Conservation (phyloP, 2,888 invertebrate genomes). For the Magallana nippona region DNA sequence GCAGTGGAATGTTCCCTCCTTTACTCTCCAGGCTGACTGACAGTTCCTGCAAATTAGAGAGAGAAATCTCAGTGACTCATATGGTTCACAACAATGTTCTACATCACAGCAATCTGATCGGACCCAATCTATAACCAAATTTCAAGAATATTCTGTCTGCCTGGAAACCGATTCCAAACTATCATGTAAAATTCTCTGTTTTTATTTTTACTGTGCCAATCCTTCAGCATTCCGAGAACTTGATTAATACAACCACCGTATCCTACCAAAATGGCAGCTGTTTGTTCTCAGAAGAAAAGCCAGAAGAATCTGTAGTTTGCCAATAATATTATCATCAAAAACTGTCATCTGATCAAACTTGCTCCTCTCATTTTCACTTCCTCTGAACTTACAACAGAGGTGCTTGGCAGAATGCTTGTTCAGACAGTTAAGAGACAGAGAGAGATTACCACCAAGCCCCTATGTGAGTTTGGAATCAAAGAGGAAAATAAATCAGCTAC, state of each 20-base stretch:
- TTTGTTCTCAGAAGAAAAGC: constrained; percentile 13
- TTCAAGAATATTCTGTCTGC: neutral
- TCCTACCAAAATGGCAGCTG: constrained; percentile 29
- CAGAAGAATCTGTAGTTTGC: constrained; percentile 18
- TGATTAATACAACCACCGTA: neutral
- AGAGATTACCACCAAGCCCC: neutral
- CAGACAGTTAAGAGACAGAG: neutral
- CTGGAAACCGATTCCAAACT: neutral
- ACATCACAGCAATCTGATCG: too few relatives aligned
- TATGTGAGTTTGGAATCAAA: constrained; percentile 10
- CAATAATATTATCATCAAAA: constrained; percentile 29
- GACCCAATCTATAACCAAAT: neutral
- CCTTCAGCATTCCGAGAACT: neutral
- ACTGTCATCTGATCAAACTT: constrained; percentile 32
- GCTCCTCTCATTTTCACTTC: constrained; percentile 6
- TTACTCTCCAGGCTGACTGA: constrained; percentile 68
- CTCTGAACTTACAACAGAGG: constrained; percentile 30
- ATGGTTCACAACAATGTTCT: constrained; percentile 7
- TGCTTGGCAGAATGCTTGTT: neutral
- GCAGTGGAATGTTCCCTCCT: constrained; percentile 60
- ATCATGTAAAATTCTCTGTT: neutral
- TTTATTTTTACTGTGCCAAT: constrained; percentile 8
- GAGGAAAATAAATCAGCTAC: constrained; percentile 18
- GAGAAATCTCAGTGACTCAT: constrained; percentile 36
- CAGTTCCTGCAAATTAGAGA: constrained; percentile 62